Base-by-base conservation (phyloP, 2,113 vertebrate genomes). In the Jacana jacana region DNA sequence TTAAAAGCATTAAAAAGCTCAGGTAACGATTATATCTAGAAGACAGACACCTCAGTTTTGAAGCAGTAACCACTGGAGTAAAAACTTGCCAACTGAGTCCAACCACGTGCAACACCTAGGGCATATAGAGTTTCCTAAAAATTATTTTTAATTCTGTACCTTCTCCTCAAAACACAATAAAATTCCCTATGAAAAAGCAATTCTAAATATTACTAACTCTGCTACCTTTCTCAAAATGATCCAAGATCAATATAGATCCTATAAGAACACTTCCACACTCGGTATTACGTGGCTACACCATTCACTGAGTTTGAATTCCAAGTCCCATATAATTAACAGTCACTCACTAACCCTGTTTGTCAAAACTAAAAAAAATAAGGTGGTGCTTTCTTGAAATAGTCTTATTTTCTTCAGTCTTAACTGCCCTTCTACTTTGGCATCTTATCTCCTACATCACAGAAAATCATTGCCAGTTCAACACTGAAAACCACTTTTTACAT, bases 1-100 rank as follows among this genome's bases (percentile, higher is more conserved):
- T 93, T 71, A 58, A 94, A 96, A 92, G 92, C 83, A 95, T 93
- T 91, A 70, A 83, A 91, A 94, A 77, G 63, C 42, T 81, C 71
- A 92, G 51, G 81, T 42, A 82, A 81, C 42, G 40, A 66, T 60
- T 40, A 2, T 4, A 48, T 2, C 81, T 92, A 63, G 33, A 28
- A 64, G 35, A 93, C 76, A 64, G 83, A 37, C 31, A 52, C 10
- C 37, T 81, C 55, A 49, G 42, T 19, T 68, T 23, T 35, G 49
- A 37, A 93, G 49, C 13, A 69, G 17, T 25, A 80, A 42, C 15
- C 42, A 37, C 39, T 76, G 78, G 35, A 93, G 61, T 11, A 25
- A 54, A 57, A 61, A 7, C 11, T 16, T 68, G 49, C 19, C 68
- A 86, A 35, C 6, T 25, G 35, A 86, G 30, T 82, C 28, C 33